Conservation (phyloP, 2,113 vertebrate genomes). For the Rafetus swinhoei region DNA sequence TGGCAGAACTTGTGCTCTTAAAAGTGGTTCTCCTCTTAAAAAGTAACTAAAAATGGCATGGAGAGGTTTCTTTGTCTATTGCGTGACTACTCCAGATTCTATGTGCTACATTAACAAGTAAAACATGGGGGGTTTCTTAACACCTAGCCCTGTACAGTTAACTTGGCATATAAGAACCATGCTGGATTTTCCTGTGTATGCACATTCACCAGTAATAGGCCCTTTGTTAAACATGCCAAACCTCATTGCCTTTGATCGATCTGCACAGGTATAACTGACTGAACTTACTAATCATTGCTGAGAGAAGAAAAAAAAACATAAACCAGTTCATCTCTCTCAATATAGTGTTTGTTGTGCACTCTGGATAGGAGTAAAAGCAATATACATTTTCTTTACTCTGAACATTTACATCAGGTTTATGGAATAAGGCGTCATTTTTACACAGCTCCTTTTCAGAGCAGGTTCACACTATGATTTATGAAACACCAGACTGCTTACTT, state of each 20-base stretch:
- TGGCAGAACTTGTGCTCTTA: neutral
- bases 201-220: neutral
- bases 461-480: neutral
- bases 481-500: neutral
- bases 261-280: neutral
- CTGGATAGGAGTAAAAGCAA: accelerated
- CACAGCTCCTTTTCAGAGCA: neutral
- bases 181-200: neutral
- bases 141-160: neutral
- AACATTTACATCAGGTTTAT: neutral
- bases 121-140: neutral
- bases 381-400: neutral
- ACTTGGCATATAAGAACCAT: neutral
- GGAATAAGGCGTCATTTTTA: neutral
- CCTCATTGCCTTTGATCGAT: neutral
- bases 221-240: neutral
- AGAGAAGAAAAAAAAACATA: neutral
- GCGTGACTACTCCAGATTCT: neutral
- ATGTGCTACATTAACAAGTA: neutral
- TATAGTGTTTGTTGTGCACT: accelerated
- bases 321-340: neutral
- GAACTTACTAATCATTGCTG: neutral
- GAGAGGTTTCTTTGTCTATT: neutral
- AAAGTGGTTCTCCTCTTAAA: neutral
- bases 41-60: neutral